Evolutionary conservation across 2,888 invertebrate species (phyloP), one percentile per base, ranked within the genome.

Genomic region (Rotaria magnacalcarata): DNA sequence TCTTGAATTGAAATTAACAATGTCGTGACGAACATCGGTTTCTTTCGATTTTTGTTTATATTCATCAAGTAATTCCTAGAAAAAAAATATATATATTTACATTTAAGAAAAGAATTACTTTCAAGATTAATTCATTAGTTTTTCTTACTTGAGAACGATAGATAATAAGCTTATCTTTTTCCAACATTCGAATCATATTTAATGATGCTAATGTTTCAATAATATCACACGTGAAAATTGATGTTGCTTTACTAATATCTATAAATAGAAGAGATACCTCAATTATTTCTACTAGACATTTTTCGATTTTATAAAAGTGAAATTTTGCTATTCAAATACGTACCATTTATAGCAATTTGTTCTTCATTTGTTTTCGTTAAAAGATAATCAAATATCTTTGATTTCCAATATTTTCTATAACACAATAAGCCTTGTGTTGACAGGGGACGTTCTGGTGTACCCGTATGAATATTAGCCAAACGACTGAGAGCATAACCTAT

Each of bases 321-420:
- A 34, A 34, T 50, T 11, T 52, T 11, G 52, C 11, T 1, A 52
- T 3, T 34, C 34, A 34, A 16, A 67, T n/a, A 67, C 34, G 2
- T 16, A 80, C 75, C 47, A 47, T 80, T 80, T 21, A 80, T 47
- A 47, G 47, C 47, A 80, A 80, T 43, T n/a, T 80, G 47, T 24
- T 80, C 47, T 11, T 43, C 43, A 47, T 47, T 80, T 80, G 80
- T 80, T 80, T 80, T 80, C 10, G 80, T 47, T 24, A 80, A n/a
- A n/a, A 80, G 80, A 80, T 80, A 80, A 11, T 80, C 47, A 80
- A 80, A 80, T 24, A 80, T 80, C 47, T 80, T 80, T 14, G 80
- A 43, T 80, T 80, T 80, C 80, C 80, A 80, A 80, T 47, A 80
- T 47, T 80, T 80, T 80, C 80, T 80, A 80, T 80, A 80, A 47